Base-by-base conservation (phyloP, 2,888 invertebrate genomes). In the Drosophila emarginata region DNA sequence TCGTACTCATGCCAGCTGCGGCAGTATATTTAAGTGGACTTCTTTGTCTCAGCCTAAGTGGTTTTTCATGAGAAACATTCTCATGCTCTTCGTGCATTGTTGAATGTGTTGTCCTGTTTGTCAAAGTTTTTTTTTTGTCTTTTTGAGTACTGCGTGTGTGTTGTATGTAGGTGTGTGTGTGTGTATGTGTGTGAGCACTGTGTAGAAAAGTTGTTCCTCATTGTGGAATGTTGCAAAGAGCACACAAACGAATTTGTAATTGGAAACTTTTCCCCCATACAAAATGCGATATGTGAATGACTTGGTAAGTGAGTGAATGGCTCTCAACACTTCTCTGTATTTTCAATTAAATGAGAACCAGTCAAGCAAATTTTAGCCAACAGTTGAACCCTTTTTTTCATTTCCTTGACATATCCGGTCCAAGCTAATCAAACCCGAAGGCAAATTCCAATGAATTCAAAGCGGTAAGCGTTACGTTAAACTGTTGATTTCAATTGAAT, bases 1-100 rank as follows among this genome's bases (percentile, higher is more conserved):
- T 45, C 45, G 18, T 72, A 6, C 56, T 63, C 64, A 58, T 57
- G 60, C 60, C 62, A 62, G 62, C 56, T 72, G 70, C 68, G 59
- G 73, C 69, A 57, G 64, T 63, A 70, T 64, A 61, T 64, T 51
- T 64, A 75, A 80, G 73, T 78, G 54, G 64, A 80, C 72, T 76
- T 69, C 78, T 67, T 65, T 86, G 82, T 80, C 72, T 71, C 52
- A 28, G 80, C 37, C 81, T 74, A 83, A 86, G 82, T 88, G 82
- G 67, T 88, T 78, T 83, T 83, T 80, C 84, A 86, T 76, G 78
- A 72, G 69, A 76, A 76, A 72, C 52, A 59, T 52, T 67, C 71
- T 45, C 71, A 14, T 74, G 64, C 71, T 53, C 36, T 52, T 52
- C 58, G 53, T 61, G 70, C 63, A 66, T 64, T 72, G 63, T 71